Conservation (phyloP, 2,113 vertebrate genomes). For the Chrysemys picta region DNA sequence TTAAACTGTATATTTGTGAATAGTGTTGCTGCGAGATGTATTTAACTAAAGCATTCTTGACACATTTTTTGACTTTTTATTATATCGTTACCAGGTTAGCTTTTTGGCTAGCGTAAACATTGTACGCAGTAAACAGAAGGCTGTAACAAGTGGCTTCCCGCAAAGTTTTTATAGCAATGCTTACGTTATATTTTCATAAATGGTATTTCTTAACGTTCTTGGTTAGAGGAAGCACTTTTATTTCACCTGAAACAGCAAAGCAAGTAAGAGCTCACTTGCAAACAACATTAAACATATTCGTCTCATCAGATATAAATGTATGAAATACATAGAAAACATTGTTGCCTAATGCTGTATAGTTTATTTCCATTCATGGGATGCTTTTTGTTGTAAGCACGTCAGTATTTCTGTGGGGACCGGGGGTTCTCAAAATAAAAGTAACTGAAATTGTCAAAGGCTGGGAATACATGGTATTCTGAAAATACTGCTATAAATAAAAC, state of each 20-base stretch:
- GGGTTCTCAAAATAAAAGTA: background rate
- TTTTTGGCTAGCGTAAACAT: background rate
- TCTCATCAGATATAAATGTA: constrained; percentile 11
- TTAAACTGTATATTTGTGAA: constrained; percentile 65
- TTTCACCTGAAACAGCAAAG: constrained; percentile 17
- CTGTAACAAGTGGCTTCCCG: constrained; percentile 7
- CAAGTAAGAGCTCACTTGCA: constrained; percentile 11
- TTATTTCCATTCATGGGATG: background rate
- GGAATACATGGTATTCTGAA: constrained; percentile 35
- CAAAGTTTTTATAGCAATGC: background rate
- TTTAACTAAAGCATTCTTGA: constrained; percentile 57
- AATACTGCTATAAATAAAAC: constrained; percentile 76
- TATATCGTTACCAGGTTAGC: background rate
- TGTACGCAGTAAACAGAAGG: background rate
- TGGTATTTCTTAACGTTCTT: constrained; percentile 48
- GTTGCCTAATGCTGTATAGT: constrained; percentile 37
- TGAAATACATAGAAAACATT: constrained; percentile 41
- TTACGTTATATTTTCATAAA: constrained; percentile 63
- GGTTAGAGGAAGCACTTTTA: constrained; percentile 25
- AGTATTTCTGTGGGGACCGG: background rate
- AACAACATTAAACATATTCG: constrained; percentile 50
- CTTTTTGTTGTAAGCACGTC: background rate
- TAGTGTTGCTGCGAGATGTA: constrained; percentile 49
- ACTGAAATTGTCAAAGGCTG: constrained; percentile 59
- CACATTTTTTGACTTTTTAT: constrained; percentile 18